Evolutionary conservation across 2,113 vertebrate genomes (phyloP).

Genomic region (Ptilorrhoa leucosticta): DNA sequence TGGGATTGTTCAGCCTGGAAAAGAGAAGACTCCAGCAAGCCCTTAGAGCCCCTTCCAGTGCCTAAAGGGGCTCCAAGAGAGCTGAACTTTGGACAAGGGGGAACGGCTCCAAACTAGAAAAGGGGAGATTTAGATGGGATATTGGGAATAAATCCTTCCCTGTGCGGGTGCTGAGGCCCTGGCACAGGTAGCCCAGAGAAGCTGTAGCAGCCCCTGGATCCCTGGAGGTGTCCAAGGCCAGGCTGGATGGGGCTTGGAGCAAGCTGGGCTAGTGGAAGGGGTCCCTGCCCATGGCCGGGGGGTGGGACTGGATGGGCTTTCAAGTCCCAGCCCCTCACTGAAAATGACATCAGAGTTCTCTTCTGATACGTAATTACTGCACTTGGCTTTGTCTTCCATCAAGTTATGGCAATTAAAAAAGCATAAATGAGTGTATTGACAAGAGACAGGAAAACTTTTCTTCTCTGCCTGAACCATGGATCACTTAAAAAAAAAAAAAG

Average conservation of each 20-base stretch:
- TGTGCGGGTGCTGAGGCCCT: neutral
- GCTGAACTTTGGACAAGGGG: neutral
- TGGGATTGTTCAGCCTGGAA: neutral
- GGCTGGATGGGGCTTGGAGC: neutral
- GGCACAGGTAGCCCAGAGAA: neutral
- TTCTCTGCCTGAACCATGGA: neutral
- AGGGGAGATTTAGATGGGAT: neutral
- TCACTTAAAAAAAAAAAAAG: neutral
- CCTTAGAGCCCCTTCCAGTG: too few species aligned
- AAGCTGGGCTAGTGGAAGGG: rapidly evolving
- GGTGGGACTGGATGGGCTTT: neutral
- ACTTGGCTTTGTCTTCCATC: neutral
- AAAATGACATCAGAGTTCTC: neutral
- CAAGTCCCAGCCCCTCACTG: neutral
- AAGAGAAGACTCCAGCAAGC: neutral
- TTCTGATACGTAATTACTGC: neutral
- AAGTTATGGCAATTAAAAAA: neutral
- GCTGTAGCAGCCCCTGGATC: neutral
- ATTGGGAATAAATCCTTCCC: neutral
- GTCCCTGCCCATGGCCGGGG: neutral
- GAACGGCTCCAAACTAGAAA: neutral
- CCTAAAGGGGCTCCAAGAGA: neutral
- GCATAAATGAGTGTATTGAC: neutral
- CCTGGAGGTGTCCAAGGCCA: neutral
- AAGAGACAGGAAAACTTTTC: neutral